Conservation (phyloP, 2,888 invertebrate species). For the Alentia gelatinosa region DNA sequence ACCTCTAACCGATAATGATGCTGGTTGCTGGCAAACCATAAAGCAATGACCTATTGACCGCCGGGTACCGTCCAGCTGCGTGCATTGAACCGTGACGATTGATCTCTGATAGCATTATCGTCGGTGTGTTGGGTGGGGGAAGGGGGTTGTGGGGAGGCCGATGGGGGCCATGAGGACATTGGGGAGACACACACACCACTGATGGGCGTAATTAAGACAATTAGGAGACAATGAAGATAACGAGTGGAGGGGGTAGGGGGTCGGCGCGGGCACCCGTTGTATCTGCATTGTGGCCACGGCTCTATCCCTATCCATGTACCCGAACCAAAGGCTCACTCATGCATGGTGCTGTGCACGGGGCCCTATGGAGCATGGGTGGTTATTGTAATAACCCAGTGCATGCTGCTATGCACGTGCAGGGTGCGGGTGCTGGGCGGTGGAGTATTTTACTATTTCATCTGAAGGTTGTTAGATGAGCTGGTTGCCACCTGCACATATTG, state of each 20-base stretch:
- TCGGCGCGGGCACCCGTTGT: background rate
- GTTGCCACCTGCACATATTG: too few species aligned
- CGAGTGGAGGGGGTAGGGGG: background rate
- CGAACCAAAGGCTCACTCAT: too few species aligned
- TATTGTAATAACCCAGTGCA: too few species aligned
- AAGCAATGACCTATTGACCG: slow-evolving; percentile 27
- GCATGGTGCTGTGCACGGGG: too few species aligned
- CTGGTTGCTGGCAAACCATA: background rate
- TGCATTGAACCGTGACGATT: slow-evolving; percentile 12
- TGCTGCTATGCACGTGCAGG: too few species aligned
- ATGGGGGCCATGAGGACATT: background rate
- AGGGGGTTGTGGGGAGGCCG: background rate
- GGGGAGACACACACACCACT: background rate
- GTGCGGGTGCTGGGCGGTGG: too few species aligned
- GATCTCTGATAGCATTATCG: slow-evolving; percentile 15
- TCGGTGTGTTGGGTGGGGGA: background rate
- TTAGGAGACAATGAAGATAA: slow-evolving; percentile 9
- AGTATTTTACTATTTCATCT: too few species aligned
- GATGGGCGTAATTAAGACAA: slow-evolving; percentile 28
- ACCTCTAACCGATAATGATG: background rate
- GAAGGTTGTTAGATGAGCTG: too few species aligned
- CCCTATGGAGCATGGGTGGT: too few species aligned
- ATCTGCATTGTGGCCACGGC: background rate
- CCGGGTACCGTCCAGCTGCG: slow-evolving; percentile 30
- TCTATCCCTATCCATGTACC: too few species aligned